Percentiles rank a stretch among this genome's conserved stretches.
Conservation (phyloP, 2,113 vertebrate species). For the Trichomycterus rosablanca region DNA sequence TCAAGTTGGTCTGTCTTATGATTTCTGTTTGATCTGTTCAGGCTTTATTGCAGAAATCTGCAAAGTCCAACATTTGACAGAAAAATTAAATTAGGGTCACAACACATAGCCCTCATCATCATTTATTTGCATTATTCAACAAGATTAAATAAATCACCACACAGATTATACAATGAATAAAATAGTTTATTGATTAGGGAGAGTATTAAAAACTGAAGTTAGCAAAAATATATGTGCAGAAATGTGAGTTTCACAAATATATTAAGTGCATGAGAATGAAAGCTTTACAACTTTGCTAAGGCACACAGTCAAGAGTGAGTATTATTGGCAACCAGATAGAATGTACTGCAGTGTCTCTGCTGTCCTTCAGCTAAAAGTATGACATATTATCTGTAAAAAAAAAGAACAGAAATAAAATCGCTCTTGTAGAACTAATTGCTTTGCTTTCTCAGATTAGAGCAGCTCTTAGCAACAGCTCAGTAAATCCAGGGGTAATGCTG, state of each 20-base stretch:
- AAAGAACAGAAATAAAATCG: slow-evolving; percentile 60
- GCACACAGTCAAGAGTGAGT: slow-evolving; percentile 50
- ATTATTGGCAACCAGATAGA: slow-evolving; percentile 57
- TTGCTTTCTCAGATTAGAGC: slow-evolving; percentile 29
- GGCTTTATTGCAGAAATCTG: too few relatives aligned
- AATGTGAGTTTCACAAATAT: slow-evolving; percentile 3
- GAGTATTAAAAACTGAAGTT: slow-evolving; percentile 46
- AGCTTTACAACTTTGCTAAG: slow-evolving; percentile 54
- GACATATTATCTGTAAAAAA: slow-evolving; percentile 72
- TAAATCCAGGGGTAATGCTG: not conserved
- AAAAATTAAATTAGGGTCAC: too few relatives aligned
- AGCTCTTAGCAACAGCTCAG: slow-evolving; percentile 17
- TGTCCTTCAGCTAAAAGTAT: slow-evolving; percentile 69
- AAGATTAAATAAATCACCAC: slow-evolving; percentile 55
- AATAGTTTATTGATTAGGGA: slow-evolving; percentile 61
- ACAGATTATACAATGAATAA: slow-evolving; percentile 51
- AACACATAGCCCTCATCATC: too few relatives aligned
- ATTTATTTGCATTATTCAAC: slow-evolving; percentile 36
- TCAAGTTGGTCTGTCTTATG: too few relatives aligned
- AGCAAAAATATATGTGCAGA: slow-evolving; percentile 37
- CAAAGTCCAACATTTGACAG: too few relatives aligned
- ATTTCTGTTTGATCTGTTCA: too few relatives aligned
- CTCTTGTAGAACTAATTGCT: slow-evolving; percentile 50
- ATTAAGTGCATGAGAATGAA: slow-evolving; percentile 51
- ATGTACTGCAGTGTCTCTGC: slow-evolving; percentile 53